Conservation (phyloP, 1,140 invertebrate species). For the Drosophila willistoni region DNA sequence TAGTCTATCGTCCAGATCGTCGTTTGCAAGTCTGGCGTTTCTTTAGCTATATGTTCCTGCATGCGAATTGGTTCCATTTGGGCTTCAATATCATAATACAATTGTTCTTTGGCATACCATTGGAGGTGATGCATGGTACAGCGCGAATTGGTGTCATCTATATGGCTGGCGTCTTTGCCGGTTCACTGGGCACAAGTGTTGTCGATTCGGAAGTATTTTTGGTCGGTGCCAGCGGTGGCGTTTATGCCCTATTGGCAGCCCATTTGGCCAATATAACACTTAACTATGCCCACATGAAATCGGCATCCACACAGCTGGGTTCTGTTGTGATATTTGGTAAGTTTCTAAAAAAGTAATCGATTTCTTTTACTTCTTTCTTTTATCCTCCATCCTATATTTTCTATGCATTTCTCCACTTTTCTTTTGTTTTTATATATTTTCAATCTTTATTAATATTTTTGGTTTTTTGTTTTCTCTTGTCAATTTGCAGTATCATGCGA, state of each 20-base stretch:
- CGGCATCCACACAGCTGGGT: conserved; percentile 94
- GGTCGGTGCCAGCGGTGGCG: conserved; percentile 96
- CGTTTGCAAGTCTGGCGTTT: conserved; percentile 96
- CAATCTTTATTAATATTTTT: background rate
- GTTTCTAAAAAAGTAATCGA: conserved; percentile 65
- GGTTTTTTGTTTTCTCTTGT: background rate
- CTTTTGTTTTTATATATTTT: conserved; percentile 30
- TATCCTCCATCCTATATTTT: too few species aligned
- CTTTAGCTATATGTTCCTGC: conserved; percentile 96
- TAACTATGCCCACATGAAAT: conserved; percentile 98
- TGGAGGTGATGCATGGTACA: conserved; percentile 98
- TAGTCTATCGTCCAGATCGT: conserved; percentile 97
- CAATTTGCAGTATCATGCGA: conserved; percentile 92
- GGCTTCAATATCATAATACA: conserved; percentile 98
- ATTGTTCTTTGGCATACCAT: conserved; percentile 93
- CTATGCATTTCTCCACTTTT: too few species aligned
- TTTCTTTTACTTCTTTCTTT: background rate
- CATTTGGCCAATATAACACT: conserved; percentile 97
- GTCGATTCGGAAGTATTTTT: conserved; percentile 97
- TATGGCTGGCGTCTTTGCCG: conserved; percentile 96
- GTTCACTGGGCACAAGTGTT: conserved; percentile 95
- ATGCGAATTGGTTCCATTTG: conserved; percentile 98
- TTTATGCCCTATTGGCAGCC: conserved; percentile 96
- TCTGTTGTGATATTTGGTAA: conserved; percentile 96
- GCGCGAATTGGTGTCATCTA: conserved; percentile 94